phyloP scores from a whole-genome alignment of 2,113 vertebrate genomes.

The Spermophilus dauricus region DNA sequence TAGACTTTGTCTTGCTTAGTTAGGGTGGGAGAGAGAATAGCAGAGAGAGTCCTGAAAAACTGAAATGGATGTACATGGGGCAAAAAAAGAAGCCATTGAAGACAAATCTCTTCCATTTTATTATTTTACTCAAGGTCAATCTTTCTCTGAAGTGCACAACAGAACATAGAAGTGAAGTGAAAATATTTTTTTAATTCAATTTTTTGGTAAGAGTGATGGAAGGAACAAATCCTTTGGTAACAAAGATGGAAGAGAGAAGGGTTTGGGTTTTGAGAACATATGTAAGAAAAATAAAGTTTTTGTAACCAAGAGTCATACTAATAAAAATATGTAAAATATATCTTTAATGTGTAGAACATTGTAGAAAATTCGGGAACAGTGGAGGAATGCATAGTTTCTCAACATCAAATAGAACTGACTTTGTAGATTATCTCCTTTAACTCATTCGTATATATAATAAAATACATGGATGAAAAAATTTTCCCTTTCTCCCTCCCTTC shows the following conservation, averaged over 20 bases:
- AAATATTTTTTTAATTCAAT: neutral
- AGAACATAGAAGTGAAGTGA: neutral
- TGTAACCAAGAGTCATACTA: neutral
- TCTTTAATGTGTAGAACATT: neutral
- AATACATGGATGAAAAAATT: neutral
- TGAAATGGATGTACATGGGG: neutral
- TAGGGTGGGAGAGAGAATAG: neutral
- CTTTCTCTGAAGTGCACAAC: neutral
- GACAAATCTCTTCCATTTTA: neutral
- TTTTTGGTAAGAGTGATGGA: neutral
- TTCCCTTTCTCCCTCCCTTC: neutral
- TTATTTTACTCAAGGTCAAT: neutral
- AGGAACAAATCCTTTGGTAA: neutral
- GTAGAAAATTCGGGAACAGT: neutral
- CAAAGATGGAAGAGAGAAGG: neutral
- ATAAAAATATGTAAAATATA: neutral
- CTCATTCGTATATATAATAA: neutral
- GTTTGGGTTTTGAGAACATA: neutral
- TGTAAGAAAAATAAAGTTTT: constrained; percentile 9
- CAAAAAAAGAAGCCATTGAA: neutral
- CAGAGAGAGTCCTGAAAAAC: neutral
- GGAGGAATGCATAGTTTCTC: neutral
- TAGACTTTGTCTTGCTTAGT: neutral
- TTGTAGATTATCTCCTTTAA: neutral
- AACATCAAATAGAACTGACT: neutral